Percentiles rank a stretch among this genome's conserved stretches.
Evolutionary conservation across 2,888 invertebrate genomes (phyloP).

Genomic region (Pomacea canaliculata): DNA sequence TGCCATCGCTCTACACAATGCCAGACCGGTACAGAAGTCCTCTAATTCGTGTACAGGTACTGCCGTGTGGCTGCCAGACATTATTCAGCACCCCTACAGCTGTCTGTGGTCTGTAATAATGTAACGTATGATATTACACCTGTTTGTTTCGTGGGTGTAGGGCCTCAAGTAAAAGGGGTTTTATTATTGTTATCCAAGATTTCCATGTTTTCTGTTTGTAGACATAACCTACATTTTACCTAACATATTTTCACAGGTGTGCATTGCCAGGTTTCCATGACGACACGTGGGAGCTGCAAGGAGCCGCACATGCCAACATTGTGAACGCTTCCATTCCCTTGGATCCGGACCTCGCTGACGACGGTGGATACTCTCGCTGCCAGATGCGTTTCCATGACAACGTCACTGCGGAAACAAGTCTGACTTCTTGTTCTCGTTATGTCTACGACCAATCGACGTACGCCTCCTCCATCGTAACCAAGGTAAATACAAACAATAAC

Average conservation of each 20-base stretch:
- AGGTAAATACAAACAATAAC: slow-evolving; percentile 5
- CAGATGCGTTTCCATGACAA: slow-evolving; percentile 12
- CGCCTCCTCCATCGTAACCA: slow-evolving; percentile 23
- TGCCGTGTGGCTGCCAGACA: too few relatives aligned
- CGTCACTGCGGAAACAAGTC: not conserved
- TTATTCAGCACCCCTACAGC: too few relatives aligned
- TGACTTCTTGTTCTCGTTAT: slow-evolving; percentile 13
- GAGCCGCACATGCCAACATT: slow-evolving; percentile 12
- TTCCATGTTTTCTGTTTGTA: too few relatives aligned
- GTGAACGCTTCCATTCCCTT: slow-evolving; percentile 30
- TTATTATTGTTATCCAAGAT: too few relatives aligned
- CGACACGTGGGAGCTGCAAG: slow-evolving; percentile 25
- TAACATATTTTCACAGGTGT: slow-evolving; percentile 18
- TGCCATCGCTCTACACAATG: too few relatives aligned
- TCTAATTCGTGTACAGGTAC: too few relatives aligned
- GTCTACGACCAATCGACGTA: slow-evolving; percentile 28
- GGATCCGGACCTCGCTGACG: slow-evolving; percentile 1
- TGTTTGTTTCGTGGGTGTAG: too few relatives aligned
- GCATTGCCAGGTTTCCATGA: slow-evolving; percentile 22
- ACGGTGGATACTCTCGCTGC: slow-evolving; percentile 25
- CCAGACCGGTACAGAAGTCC: too few relatives aligned
- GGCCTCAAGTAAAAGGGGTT: too few relatives aligned
- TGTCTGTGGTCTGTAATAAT: too few relatives aligned
- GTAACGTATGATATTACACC: too few relatives aligned
- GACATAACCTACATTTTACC: too few relatives aligned